Evolutionary conservation across 2,888 invertebrate genomes (phyloP).

Genomic region (Mesoligia furuncula): DNA sequence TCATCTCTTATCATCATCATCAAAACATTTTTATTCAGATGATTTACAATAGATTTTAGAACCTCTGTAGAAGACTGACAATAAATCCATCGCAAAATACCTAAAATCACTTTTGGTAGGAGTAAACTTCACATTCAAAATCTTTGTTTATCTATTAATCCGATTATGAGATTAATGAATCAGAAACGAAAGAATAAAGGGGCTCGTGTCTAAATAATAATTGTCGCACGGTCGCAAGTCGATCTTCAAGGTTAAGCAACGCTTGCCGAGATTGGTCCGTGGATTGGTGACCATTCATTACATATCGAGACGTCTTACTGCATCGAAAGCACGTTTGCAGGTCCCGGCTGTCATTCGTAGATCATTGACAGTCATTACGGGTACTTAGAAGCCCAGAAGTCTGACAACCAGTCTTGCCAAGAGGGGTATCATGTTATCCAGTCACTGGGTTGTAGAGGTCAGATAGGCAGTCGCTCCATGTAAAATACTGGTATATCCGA

Average conservation of each 20-base stretch:
- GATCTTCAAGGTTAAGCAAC: background rate
- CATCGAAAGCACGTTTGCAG: background rate
- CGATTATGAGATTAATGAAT: conserved; percentile 17
- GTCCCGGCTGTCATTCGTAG: background rate
- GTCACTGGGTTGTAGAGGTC: background rate
- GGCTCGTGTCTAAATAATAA: background rate
- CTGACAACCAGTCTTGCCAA: background rate
- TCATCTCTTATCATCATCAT: too few relatives aligned
- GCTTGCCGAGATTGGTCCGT: background rate
- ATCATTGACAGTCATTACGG: background rate
- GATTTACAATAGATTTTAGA: background rate
- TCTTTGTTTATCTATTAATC: background rate
- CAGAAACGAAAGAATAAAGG: conserved; percentile 9
- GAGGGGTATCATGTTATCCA: background rate
- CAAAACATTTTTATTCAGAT: background rate
- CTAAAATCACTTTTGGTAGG: background rate
- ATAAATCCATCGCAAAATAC: background rate
- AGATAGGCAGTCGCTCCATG: background rate
- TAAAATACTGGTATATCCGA: background rate
- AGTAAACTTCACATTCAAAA: background rate
- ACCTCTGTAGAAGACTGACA: background rate
- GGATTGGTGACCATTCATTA: background rate
- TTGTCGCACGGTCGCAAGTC: background rate
- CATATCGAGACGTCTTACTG: background rate
- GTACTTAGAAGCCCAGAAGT: background rate